phyloP scores from a whole-genome alignment of 2,888 invertebrate species.

The Euspilapteryx auroguttella region DNA sequence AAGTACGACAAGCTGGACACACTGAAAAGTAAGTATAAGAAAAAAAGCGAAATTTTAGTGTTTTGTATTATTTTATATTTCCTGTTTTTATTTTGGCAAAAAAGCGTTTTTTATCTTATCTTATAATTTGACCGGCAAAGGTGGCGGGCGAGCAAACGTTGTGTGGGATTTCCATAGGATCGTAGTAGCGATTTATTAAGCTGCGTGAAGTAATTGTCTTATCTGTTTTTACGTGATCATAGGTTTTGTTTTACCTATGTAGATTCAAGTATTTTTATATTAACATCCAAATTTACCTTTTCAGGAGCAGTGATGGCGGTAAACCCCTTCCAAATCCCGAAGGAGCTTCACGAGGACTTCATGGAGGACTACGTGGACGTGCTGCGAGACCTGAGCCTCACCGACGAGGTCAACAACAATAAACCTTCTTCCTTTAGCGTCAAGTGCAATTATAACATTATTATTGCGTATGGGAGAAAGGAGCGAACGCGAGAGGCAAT shows the following conservation, averaged over 20 bases:
- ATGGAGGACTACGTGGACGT: constrained; percentile 62
- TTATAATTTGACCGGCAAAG: too few relatives aligned
- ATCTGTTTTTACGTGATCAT: too few relatives aligned
- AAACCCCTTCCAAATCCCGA: constrained; percentile 71
- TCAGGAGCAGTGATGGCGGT: constrained; percentile 69
- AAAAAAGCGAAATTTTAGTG: too few relatives aligned
- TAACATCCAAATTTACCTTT: too few relatives aligned
- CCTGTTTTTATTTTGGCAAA: too few relatives aligned
- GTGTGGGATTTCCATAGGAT: too few relatives aligned
- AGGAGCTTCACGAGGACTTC: constrained; percentile 60
- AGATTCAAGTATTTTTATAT: too few relatives aligned
- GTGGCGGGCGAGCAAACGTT: too few relatives aligned
- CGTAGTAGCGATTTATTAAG: too few relatives aligned
- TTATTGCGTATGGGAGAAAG: constrained; percentile 21
- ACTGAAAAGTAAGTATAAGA: constrained; percentile 61
- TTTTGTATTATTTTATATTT: constrained; percentile 3
- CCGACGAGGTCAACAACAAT: constrained; percentile 29
- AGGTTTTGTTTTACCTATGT: too few relatives aligned
- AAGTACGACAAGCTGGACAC: constrained; percentile 57
- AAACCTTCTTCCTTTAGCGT: constrained; percentile 42
- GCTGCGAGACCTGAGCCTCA: constrained; percentile 38
- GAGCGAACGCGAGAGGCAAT: neutral
- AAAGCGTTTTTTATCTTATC: too few relatives aligned
- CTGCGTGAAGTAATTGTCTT: too few relatives aligned
- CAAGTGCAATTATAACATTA: constrained; percentile 41